Conservation (phyloP, 2,113 vertebrate species). For the Acinonyx jubatus region DNA sequence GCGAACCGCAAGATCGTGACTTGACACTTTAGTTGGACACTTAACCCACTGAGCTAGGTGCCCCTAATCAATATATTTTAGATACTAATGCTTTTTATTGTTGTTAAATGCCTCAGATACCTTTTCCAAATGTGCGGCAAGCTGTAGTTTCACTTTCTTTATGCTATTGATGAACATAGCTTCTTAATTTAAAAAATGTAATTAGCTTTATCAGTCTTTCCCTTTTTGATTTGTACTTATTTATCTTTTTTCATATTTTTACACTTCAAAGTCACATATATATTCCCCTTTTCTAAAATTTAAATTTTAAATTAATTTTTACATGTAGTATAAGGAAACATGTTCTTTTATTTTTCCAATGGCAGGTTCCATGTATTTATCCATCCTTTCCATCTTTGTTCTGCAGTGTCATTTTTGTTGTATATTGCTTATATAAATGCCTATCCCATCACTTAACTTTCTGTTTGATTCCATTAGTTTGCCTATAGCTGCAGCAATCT, state of each 20-base stretch:
- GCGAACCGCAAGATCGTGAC: too few species aligned
- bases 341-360: background rate
- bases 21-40: too few species aligned
- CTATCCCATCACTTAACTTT: background rate
- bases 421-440: background rate
- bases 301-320: background rate
- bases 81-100: background rate
- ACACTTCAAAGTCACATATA: background rate
- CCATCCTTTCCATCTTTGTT: background rate
- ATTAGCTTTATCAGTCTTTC: background rate
- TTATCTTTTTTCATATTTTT: background rate
- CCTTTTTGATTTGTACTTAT: background rate
- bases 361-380: background rate
- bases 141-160: background rate
- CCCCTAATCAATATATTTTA: background rate
- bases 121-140: background rate
- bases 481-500: background rate
- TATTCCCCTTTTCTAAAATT: background rate
- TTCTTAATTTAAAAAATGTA: background rate
- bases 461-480: background rate
- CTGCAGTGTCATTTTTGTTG: background rate
- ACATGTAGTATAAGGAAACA: background rate
- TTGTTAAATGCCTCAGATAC: background rate
- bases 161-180: background rate
- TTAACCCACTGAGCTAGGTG: too few species aligned